Conservation (phyloP, 1,140 invertebrate species). For the Rhopalosiphum maidis region DNA sequence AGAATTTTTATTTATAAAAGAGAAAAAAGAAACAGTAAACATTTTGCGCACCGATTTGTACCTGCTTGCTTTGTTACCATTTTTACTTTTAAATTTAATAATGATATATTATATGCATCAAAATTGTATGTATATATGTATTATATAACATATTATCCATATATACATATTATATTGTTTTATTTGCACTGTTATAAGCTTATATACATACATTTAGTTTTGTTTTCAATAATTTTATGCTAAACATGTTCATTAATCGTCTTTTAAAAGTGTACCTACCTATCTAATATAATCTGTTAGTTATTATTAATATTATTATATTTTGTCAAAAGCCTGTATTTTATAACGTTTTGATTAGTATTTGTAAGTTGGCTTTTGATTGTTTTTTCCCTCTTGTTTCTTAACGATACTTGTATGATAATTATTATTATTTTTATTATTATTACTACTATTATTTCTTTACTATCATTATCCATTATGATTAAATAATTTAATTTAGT, state of each 20-base stretch:
- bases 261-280: constrained; percentile 7
- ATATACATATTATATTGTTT: not conserved
- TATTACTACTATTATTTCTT: constrained; percentile 33
- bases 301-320: not conserved
- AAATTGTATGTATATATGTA: not conserved
- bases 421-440: constrained; percentile 44
- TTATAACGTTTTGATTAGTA: not conserved
- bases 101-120: not conserved
- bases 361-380: not conserved
- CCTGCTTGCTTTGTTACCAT: constrained; percentile 56
- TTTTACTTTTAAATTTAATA: constrained; percentile 41
- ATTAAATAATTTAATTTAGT: constrained; percentile 20
- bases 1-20: not conserved
- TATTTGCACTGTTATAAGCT: not conserved
- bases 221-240: not conserved
- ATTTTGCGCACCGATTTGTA: constrained; percentile 36
- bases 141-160: not conserved
- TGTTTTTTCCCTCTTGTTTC: not conserved
- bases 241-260: not conserved
- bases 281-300: not conserved
- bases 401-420: not conserved
- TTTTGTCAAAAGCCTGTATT: constrained; percentile 20
- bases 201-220: not conserved
- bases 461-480: constrained; percentile 24
- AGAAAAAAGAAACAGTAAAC: constrained; percentile 39